Evolutionary conservation across 1,140 invertebrate species (phyloP), one percentile per base, ranked within the genome.

Genomic region (Whitmania pigra): DNA sequence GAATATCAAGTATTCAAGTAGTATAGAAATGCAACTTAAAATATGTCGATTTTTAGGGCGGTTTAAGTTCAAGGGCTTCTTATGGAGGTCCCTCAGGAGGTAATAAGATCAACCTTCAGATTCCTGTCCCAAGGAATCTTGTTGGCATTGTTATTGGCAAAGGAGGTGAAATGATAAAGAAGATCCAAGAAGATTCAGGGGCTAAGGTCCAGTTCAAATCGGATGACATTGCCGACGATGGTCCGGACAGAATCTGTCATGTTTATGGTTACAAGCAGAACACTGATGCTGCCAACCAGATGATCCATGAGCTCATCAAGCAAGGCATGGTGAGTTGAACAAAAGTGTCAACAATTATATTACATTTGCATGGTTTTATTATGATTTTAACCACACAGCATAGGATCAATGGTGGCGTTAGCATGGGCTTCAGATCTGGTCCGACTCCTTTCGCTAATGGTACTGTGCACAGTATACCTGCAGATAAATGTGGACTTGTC

Each of bases 121-220:
- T 85, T 53, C 81, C 90, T 73, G 92, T 95, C 57, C 93, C 93
- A 25, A 87, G 91, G 81, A 87, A 88, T 67, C 90, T 90, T 7
- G 93, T 96, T 2, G 93, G 93, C 31, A 90, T 96, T 17, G 81
- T 85, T 29, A 85, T 85, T 75, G 95, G 95, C 67, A 90, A 94
- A 79, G 91, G 92, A 66, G 94, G 94, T 40, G 95, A 98, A 82
- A 94, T 96, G 84, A 96, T 98, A 72, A 92, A 90, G 53, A 87
- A 93, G 79, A 88, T 99, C 73, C 94, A 98, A 83, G 87, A 88
- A 3, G 93, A 97, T 83, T 91, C 92, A 55, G 93, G 93, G 66
- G 95, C 93, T 80, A 96, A 96, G 85, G 93, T 98, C 76, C 94
- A 97, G 84, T 92, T 97, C 71, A 49, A 54, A 25, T 29, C 31